Evolutionary conservation across 1,140 invertebrate species (phyloP), one percentile per base, ranked within the genome.

Genomic region (Diabrotica undecimpunctata): DNA sequence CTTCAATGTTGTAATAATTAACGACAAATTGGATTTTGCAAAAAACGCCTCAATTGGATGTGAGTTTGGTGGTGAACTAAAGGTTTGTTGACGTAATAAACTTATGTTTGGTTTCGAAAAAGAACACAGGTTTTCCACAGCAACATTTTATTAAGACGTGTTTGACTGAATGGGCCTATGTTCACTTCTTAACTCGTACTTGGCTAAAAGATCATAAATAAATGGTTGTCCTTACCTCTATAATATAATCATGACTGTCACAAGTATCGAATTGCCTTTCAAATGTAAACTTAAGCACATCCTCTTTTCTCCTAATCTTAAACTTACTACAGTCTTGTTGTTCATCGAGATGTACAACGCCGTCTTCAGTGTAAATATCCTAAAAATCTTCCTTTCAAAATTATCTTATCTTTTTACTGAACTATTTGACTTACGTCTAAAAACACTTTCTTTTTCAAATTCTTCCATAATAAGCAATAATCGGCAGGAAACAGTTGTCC

Each of bases 251-350:
- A 13, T 90, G 79, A 9, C 85, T 79, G 78, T 98, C 95, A 75
- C 96, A 98, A 6, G 96, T 98, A 68, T 96, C 91, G 74, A 97
- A 97, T 75, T 89, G 86, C 62, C 95, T 83, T 5, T 85, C 81
- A 74, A 94, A 97, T 1, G 87, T 84, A 74, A 95, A 85, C 71
- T 86, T 88, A 12, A 86, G 82, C 5, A 83, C 73, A 65, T 86
- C 83, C 41, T 83, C 80, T 66, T 84, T 81, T 67, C 74, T 76
- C 67, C 78, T 82, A 69, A 87, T 84, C 46, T 84, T 81, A 71
- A 92, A 91, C 35, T 86, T 79, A 10, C 87, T 76, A 72, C 94
- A 97, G 75, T 97, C 87, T 79, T 98, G 93, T 41, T 90, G 85
- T 0, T 79, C 68, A 67, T 97, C 94, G 7, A 86, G 73, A 25